phyloP scores from a whole-genome alignment of 2,888 invertebrate genomes.

The Agrochola lychnidis region DNA sequence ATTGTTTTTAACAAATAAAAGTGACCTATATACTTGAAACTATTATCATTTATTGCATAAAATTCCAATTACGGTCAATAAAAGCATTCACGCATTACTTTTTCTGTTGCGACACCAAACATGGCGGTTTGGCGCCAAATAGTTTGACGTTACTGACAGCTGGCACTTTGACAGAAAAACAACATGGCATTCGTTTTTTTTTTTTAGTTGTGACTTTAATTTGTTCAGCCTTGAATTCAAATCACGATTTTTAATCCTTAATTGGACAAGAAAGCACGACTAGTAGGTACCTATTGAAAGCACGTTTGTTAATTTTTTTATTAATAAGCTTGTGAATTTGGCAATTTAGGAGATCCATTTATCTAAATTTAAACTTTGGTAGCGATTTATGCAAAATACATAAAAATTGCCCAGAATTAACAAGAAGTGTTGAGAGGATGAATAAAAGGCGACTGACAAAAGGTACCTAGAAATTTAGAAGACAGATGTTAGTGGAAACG shows the following conservation, averaged over 20 bases:
- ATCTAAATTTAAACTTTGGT: neutral
- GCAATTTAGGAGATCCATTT: neutral
- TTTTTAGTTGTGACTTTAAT: conserved; percentile 1
- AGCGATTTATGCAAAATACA: neutral
- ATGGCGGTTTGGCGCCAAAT: conserved; percentile 40
- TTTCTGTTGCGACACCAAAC: conserved; percentile 30
- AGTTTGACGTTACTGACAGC: conserved; percentile 14
- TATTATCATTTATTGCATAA: conserved; percentile 39
- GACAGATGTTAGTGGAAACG: too few species aligned
- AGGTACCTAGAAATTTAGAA: too few species aligned
- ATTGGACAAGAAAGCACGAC: conserved; percentile 31
- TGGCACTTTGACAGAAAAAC: conserved; percentile 30
- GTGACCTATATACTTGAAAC: conserved; percentile 24
- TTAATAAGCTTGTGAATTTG: neutral
- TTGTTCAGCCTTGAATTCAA: conserved; percentile 24
- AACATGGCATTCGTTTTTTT: neutral
- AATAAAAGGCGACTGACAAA: too few species aligned
- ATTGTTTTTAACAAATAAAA: conserved; percentile 39
- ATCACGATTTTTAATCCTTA: conserved; percentile 22
- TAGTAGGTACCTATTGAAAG: conserved; percentile 1
- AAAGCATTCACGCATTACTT: conserved; percentile 41
- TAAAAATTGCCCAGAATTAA: neutral
- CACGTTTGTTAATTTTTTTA: neutral
- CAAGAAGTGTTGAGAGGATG: neutral
- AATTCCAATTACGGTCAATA: conserved; percentile 39